Percentiles rank a stretch among this genome's conserved stretches.
Evolutionary conservation across 1,140 invertebrate species (phyloP).

Genomic region (Drosophila hydei): DNA sequence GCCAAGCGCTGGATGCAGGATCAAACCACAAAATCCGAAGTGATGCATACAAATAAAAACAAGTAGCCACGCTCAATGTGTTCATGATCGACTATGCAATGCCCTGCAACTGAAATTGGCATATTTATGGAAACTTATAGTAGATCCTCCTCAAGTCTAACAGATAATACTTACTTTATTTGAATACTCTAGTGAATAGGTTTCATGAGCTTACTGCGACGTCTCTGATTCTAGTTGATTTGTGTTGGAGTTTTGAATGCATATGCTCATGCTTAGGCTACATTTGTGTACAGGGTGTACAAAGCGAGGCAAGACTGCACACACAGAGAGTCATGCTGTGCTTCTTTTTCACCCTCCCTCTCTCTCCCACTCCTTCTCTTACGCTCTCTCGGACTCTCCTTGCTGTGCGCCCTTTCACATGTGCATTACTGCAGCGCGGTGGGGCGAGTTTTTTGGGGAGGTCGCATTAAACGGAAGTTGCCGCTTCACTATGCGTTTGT

Average conservation of each 20-base stretch:
- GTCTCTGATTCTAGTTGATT: too few relatives aligned
- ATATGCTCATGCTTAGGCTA: background rate
- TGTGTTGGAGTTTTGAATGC: too few relatives aligned
- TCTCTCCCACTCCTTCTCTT: too few relatives aligned
- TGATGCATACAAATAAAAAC: slow-evolving; percentile 81
- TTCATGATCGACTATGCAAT: background rate
- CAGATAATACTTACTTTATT: too few relatives aligned
- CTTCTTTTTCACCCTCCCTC: slow-evolving; percentile 1
- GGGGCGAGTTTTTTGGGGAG: slow-evolving; percentile 28
- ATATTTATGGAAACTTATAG: too few relatives aligned
- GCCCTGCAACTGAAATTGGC: background rate
- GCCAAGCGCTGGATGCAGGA: slow-evolving; percentile 70
- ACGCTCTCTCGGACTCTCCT: background rate
- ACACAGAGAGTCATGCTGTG: slow-evolving; percentile 20
- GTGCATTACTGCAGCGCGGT: slow-evolving; percentile 60
- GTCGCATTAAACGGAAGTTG: slow-evolving; percentile 77
- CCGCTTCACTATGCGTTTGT: slow-evolving; percentile 76
- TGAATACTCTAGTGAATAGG: too few relatives aligned
- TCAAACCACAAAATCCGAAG: slow-evolving; percentile 83
- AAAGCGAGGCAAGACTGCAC: slow-evolving; percentile 31
- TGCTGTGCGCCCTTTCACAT: slow-evolving; percentile 52
- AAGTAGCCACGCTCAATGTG: background rate
- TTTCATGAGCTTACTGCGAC: too few relatives aligned
- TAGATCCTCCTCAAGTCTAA: too few relatives aligned
- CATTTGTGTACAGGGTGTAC: slow-evolving; percentile 23